phyloP scores from a whole-genome alignment of 2,888 invertebrate species.

The Ptychoptera contaminata region DNA sequence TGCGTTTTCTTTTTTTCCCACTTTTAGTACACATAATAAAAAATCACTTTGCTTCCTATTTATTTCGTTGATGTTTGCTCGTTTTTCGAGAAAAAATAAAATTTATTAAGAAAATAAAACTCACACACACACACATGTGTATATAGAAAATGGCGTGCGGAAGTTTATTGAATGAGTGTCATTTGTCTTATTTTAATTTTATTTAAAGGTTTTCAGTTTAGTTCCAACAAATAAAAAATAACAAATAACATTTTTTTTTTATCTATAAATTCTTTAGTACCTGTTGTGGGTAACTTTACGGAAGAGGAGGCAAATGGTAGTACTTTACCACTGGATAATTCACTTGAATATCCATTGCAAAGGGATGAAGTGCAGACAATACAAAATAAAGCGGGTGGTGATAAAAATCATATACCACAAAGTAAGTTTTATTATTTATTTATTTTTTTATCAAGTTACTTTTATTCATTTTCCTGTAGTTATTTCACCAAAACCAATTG shows the following conservation, averaged over 20 bases:
- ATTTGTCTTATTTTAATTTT: not conserved
- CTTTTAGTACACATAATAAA: not conserved
- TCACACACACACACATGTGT: too few relatives aligned
- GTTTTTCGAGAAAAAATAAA: not conserved
- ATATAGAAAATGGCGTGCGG: not conserved
- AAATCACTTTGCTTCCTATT: not conserved
- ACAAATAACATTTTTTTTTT: not conserved
- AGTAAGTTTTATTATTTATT: conserved; percentile 16
- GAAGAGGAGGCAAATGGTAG: conserved; percentile 37
- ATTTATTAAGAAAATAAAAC: not conserved
- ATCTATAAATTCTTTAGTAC: conserved; percentile 28
- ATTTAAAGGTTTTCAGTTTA: not conserved
- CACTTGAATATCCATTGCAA: conserved; percentile 48
- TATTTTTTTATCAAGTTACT: not conserved
- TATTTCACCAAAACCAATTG: conserved; percentile 36
- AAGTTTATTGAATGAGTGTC: too few relatives aligned
- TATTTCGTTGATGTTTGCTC: not conserved
- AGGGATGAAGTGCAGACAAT: conserved; percentile 50
- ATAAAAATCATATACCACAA: conserved; percentile 31
- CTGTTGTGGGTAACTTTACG: conserved; percentile 43
- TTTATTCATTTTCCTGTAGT: conserved; percentile 16
- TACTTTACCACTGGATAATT: conserved; percentile 32
- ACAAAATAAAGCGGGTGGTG: conserved; percentile 33
- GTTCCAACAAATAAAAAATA: conserved; percentile 1
- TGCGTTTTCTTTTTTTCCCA: not conserved